Conservation (phyloP, 2,797 vertebrate genomes). For the Squalus acanthias region DNA sequence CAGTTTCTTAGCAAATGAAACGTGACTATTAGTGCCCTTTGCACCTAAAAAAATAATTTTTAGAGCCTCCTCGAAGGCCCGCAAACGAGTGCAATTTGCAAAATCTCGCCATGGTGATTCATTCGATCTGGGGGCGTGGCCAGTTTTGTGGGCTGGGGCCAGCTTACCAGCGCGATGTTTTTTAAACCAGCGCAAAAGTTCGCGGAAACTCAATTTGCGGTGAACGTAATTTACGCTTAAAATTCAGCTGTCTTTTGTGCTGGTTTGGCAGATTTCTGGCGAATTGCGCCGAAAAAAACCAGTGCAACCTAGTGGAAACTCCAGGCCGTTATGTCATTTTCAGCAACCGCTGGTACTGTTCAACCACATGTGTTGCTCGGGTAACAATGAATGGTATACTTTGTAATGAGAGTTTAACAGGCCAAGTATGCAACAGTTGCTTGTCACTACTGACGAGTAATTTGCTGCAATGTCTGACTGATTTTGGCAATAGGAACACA, state of each 20-base stretch:
- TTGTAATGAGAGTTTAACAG: not conserved
- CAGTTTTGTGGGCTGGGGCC: not conserved
- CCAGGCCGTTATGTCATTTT: not conserved
- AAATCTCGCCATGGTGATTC: no score
- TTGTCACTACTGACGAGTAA: not conserved
- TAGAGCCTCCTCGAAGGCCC: no score
- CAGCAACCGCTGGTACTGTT: not conserved
- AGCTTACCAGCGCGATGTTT: not conserved
- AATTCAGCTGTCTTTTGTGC: not conserved
- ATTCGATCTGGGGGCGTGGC: not conserved
- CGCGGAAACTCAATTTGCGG: not conserved
- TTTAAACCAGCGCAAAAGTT: not conserved
- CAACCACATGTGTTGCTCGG: not conserved
- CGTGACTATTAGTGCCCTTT: no score
- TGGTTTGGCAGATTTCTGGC: not conserved
- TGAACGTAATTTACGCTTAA: not conserved
- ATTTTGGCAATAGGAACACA: not conserved
- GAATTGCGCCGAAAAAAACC: not conserved
- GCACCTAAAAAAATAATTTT: no score
- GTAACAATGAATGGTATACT: not conserved
- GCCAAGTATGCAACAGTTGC: not conserved
- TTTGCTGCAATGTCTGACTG: not conserved
- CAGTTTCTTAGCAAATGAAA: not conserved
- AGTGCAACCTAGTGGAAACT: not conserved
- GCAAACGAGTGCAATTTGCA: no score